Percentiles rank a stretch among this genome's conserved stretches.
These are phyloP conservation scores for Caracal caracal DNA, from an alignment of 2,113 vertebrate genomes.

Conservation along the genomic window DNA sequence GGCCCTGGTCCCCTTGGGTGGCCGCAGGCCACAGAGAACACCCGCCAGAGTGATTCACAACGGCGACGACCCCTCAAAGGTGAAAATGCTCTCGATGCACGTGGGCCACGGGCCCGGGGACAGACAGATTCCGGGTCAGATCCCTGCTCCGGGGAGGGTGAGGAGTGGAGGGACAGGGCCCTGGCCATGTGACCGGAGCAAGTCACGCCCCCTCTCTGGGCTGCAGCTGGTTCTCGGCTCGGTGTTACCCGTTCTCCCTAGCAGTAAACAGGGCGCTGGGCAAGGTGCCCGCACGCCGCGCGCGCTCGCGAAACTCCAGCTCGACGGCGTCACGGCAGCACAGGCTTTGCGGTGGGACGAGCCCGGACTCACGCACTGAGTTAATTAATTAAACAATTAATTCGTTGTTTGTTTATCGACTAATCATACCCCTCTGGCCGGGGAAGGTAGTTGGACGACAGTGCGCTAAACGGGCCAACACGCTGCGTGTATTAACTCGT, in stretches of 20 bases:
- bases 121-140: background rate
- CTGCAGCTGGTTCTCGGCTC: background rate
- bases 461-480: background rate
- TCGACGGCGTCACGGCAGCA: rapidly evolving
- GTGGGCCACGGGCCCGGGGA: rapidly evolving
- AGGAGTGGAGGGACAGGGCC: background rate
- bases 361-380: background rate
- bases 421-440: background rate
- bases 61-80: background rate
- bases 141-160: background rate
- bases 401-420: background rate
- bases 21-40: background rate
- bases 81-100: too few species aligned
- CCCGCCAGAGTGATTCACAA: background rate
- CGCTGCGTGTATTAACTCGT: background rate
- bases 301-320: background rate
- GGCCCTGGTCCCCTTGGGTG: too few species aligned
- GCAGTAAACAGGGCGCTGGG: background rate
- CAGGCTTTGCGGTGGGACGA: background rate
- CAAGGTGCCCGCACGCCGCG: rapidly evolving
- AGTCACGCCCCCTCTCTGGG: background rate
- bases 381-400: too few species aligned
- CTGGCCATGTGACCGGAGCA: background rate
- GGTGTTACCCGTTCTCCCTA: background rate
- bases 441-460: background rate